Conservation (phyloP, 2,888 invertebrate genomes). For the Acronicta alni region DNA sequence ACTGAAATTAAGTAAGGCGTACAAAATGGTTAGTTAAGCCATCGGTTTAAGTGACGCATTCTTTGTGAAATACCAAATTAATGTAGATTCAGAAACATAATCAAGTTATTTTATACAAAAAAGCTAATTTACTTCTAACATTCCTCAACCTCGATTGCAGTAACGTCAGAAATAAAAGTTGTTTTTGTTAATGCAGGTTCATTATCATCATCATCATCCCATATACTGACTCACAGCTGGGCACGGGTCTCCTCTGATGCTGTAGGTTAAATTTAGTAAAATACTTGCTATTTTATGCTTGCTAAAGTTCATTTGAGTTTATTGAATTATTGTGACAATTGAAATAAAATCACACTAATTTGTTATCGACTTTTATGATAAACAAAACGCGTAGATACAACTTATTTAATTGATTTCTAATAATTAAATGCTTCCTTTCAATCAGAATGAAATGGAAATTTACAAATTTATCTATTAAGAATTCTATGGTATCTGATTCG, state of each 20-base stretch:
- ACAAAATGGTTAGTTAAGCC: constrained; percentile 25
- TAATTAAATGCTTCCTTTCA: neutral
- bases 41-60: constrained; percentile 26
- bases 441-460: neutral
- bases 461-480: too few species aligned
- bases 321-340: constrained; percentile 3
- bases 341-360: neutral
- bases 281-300: too few species aligned
- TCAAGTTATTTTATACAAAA: constrained; percentile 14
- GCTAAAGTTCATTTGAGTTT: too few species aligned
- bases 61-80: constrained; percentile 26
- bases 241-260: too few species aligned
- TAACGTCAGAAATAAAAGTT: neutral
- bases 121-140: neutral
- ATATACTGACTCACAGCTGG: too few species aligned
- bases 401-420: neutral
- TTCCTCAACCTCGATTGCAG: neutral
- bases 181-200: too few species aligned
- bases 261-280: too few species aligned
- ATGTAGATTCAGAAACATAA: constrained; percentile 16
- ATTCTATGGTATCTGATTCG: neutral
- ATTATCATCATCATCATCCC: too few species aligned
- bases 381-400: neutral
- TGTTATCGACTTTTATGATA: too few species aligned
- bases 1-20: constrained; percentile 34